phyloP scores from a whole-genome alignment of 2,113 vertebrate genomes.

The Oxyruncus cristatus region DNA sequence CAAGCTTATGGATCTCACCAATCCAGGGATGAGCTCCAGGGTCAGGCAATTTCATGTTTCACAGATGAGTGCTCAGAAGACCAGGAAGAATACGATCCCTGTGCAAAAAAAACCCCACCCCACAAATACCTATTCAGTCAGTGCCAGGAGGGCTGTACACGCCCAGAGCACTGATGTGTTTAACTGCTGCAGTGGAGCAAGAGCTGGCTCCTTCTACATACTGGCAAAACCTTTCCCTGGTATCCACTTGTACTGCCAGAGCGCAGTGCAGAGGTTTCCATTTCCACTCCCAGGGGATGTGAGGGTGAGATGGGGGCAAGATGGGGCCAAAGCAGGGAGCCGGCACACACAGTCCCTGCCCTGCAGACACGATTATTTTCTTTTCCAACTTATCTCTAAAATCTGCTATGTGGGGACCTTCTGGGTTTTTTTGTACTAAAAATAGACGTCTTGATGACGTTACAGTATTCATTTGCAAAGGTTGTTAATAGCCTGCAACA shows the following conservation, averaged over 20 bases:
- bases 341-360: background rate
- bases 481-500: background rate
- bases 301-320: background rate
- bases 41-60: background rate
- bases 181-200: constrained; percentile 3
- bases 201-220: background rate
- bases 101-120: background rate
- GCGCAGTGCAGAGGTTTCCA: constrained; percentile 34
- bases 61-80: background rate
- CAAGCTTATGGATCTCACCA: background rate
- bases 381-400: constrained; percentile 20
- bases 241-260: constrained; percentile 17
- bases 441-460: background rate
- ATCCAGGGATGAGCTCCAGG: background rate
- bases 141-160: background rate
- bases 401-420: background rate
- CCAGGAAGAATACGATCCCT: background rate
- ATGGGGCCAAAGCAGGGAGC: background rate
- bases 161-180: background rate
- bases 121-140: background rate
- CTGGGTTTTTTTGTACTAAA: background rate
- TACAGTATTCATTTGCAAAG: background rate
- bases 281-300: background rate
- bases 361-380: background rate
- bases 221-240: background rate